Base-by-base conservation (phyloP, 2,888 invertebrate genomes). In the Psylliodes chrysocephalus region DNA sequence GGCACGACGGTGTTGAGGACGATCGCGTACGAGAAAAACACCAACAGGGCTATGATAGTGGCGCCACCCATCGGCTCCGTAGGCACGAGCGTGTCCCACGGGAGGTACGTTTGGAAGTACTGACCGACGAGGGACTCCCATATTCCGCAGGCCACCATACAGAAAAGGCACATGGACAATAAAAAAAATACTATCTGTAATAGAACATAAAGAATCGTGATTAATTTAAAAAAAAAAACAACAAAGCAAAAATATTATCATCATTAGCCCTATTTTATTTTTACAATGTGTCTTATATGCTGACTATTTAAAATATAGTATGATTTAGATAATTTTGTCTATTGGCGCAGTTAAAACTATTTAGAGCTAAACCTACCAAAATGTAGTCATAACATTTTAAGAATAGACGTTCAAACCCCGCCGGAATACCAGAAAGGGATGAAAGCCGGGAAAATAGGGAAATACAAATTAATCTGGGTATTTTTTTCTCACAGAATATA, bases 1-100 rank as follows among this genome's bases (percentile, higher is more conserved):
- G 98, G 98, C 88, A 99, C 98, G 79, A 98, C 97, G 78, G 98
- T 99, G 87, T 99, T 99, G 84, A 99, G 90, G 77, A 99, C 95
- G 84, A 99, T 99, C 80, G 97, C 95, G 85, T 99, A 99, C 33
- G 98, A 98, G 88, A 99, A 97, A 89, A 99, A 99, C 72, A 97
- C 95, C 73, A 99, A 90, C 75, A 97, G 88, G 71, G 98, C 95
- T 78, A 97, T 98, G 76, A 97, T 92, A 71, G 95, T 91, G 73
- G 95, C 92, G 76, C 95, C 96, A 73, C 89, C 88, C 68, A 90
- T 83, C 65, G 92, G 90, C 82, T 94, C 92, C 75, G 87, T 89
- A 56, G 96, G 95, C 81, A 97, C 92, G 77, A 95, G 89, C 78
- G 89, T 87, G 86, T 97, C 97, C 97, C 97, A 97, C 56, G 97